Evolutionary conservation across 2,113 vertebrate species (phyloP), one percentile per base, ranked within the genome.

Genomic region (Anser cygnoides): DNA sequence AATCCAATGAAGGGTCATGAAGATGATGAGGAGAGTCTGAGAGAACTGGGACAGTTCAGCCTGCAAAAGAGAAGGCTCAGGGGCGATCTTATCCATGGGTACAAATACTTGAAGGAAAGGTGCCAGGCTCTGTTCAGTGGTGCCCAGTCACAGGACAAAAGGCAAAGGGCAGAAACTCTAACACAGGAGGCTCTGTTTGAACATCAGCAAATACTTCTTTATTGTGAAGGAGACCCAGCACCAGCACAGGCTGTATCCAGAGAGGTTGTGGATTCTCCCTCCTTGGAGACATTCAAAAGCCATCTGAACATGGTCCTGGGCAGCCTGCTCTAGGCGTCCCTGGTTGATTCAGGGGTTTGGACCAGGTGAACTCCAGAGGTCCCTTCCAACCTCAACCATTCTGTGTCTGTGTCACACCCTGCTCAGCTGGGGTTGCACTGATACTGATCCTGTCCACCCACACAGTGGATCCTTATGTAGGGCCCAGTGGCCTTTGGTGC

Each of bases 371-470:
- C 35, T 46, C 23, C 61, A 63, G 23, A 37, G 35, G 35, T 28
- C 37, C 16, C 16, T 63, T 63, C 39, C 25, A 63, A 28, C 37
- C 37, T 28, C 25, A 39, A 39, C 10, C 26, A 39, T 41, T 39
- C 25, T 63, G 10, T 2, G 0, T 22, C 66, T 93, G 23, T 46
- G 26, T 4, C 28, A 46, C 0, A 0, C 49, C 3, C 55, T 37
- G 37, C 3, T n/a, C 0, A 0, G 20, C 11, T 50, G 16, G 5
- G 14, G 2, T 4, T 62, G 13, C n/a, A 28, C 50, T 79, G 23
- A 26, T 28, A 37, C 26, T 39, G 62, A 63, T 41, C 7, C 17
- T 63, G 62, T 23, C 62, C 17, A 12, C 26, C 19, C 39, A 41
- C 62, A 65, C 11, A 41, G 17, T 29, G 62, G 39, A 39, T 8